Evolutionary conservation across 1,140 invertebrate species (phyloP).

Genomic region (Battus philenor): DNA sequence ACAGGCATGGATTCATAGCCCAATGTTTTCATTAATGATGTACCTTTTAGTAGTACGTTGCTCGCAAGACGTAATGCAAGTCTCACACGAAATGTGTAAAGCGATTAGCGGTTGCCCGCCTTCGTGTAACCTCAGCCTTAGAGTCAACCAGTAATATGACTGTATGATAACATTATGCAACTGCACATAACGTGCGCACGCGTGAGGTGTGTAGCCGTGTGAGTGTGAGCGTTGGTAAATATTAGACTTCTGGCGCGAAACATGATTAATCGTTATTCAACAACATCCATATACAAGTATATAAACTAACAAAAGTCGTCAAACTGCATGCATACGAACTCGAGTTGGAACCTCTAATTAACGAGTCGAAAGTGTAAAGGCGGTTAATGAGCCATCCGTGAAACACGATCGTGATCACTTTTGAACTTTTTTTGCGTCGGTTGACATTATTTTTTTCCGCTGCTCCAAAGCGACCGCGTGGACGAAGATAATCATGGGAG

Average conservation of each 20-base stretch:
- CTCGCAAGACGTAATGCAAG: too few relatives aligned
- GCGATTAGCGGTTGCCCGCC: too few relatives aligned
- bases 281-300: slow-evolving; percentile 15
- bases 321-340: not conserved
- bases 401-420: slow-evolving; percentile 31
- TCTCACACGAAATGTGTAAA: too few relatives aligned
- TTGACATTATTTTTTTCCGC: slow-evolving; percentile 36
- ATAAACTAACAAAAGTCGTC: slow-evolving; percentile 2
- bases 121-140: not conserved
- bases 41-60: too few relatives aligned
- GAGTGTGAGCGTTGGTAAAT: slow-evolving; percentile 1
- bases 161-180: slow-evolving; percentile 2
- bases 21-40: too few relatives aligned
- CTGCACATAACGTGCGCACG: not conserved
- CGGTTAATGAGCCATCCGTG: slow-evolving; percentile 27
- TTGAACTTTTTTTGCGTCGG: slow-evolving; percentile 28
- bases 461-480: slow-evolving; percentile 28
- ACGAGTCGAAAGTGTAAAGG: slow-evolving; percentile 6
- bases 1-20: too few relatives aligned
- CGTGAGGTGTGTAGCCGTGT: too few relatives aligned
- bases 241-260: slow-evolving; percentile 20
- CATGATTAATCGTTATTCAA: slow-evolving; percentile 21
- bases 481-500: slow-evolving; percentile 52
- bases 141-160: not conserved
- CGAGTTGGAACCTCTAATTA: slow-evolving; percentile 5